Percentiles rank a stretch among this genome's conserved stretches.
Conservation (phyloP, 2,797 vertebrate genomes). For the Sebastes steindachneri region DNA sequence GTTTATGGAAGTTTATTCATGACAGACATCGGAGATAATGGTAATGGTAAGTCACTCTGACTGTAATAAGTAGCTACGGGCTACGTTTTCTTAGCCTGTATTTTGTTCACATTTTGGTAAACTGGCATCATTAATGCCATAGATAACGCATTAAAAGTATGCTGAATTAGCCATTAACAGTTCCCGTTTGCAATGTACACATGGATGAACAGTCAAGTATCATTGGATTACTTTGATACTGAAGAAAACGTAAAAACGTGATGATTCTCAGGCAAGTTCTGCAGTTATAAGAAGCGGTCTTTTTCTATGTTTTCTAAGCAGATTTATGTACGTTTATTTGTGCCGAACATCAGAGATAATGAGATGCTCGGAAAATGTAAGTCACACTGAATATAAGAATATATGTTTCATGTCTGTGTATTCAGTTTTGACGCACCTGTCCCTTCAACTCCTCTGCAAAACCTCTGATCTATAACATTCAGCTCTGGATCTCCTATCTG, state of each 20-base stretch:
- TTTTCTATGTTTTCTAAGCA: not conserved
- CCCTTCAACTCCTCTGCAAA: not conserved
- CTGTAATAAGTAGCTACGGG: not conserved
- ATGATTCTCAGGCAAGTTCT: not conserved
- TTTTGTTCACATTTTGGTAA: not conserved
- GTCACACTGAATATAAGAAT: not conserved
- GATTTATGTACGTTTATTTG: not conserved
- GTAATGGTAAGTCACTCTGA: too few species aligned
- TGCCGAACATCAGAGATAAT: not conserved
- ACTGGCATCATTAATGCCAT: not conserved
- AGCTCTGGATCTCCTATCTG: not conserved
- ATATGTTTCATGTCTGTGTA: not conserved
- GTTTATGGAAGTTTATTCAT: too few species aligned
- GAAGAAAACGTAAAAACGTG: not conserved
- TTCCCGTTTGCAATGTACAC: not conserved
- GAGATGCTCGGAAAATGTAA: not conserved
- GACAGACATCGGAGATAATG: too few species aligned
- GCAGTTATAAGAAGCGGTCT: too few species aligned
- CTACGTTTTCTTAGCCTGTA: not conserved
- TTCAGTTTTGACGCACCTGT: not conserved
- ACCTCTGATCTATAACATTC: not conserved
- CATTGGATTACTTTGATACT: not conserved
- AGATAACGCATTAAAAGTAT: not conserved
- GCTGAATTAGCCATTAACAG: not conserved
- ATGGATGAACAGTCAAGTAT: not conserved